Conservation (phyloP, 1,140 invertebrate genomes). For the Sycobia sp. region DNA sequence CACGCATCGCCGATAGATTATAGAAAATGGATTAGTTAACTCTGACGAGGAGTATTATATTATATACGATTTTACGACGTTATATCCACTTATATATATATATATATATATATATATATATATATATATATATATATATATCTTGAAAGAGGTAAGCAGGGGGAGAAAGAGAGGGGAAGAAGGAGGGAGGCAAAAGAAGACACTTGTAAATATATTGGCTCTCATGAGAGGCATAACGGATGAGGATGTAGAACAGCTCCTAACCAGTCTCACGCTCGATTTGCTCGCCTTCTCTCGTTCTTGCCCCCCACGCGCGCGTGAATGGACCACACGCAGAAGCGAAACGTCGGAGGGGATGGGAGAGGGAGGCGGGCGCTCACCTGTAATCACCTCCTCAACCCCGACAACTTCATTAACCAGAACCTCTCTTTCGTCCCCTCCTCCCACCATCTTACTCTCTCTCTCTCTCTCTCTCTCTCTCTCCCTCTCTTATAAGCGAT, state of each 20-base stretch:
- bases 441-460: constrained; percentile 34
- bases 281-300: constrained; percentile 10
- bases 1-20: too few species aligned
- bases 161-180: neutral
- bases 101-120: too few species aligned
- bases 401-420: constrained; percentile 61
- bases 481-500: too few species aligned
- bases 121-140: too few species aligned
- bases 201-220: constrained; percentile 14
- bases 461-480: constrained; percentile 1
- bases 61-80: too few species aligned
- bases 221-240: constrained; percentile 18
- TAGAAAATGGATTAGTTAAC: too few species aligned
- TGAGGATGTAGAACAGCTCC: constrained; percentile 52
- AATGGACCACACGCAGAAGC: constrained; percentile 60
- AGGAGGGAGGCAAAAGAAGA: constrained; percentile 3
- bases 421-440: constrained; percentile 24
- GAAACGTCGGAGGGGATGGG: neutral
- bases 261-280: constrained; percentile 48
- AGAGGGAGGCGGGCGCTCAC: constrained; percentile 40
- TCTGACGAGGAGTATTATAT: too few species aligned
- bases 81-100: too few species aligned
- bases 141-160: too few species aligned
- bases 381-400: constrained; percentile 58
- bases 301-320: too few species aligned